These are phyloP conservation scores for Glossophaga mutica DNA, from an alignment of 2,797 vertebrate species.

Conservation along the genomic window DNA sequence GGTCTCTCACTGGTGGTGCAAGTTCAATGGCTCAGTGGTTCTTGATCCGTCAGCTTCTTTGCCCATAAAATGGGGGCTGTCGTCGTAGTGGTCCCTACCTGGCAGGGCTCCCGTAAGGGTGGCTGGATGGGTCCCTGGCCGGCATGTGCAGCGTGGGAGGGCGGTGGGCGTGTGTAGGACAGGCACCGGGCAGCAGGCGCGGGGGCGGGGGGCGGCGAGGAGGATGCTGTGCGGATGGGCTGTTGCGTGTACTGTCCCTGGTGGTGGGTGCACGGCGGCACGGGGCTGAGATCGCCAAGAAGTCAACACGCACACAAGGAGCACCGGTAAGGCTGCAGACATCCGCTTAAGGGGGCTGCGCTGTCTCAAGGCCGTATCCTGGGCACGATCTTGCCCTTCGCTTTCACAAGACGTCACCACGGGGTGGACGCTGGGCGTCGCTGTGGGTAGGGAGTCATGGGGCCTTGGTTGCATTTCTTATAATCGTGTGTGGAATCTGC, in stretches of 20 bases:
- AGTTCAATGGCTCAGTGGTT: rapidly evolving
- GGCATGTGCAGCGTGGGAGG: rapidly evolving
- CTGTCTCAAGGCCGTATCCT: rapidly evolving
- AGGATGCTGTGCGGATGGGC: rapidly evolving
- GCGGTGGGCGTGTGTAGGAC: no score
- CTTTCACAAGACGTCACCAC: neutral
- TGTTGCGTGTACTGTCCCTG: rapidly evolving
- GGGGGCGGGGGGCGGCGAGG: rapidly evolving
- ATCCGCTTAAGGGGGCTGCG: rapidly evolving
- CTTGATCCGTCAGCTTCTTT: no score
- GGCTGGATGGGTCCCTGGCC: neutral
- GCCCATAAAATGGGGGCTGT: neutral
- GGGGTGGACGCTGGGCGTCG: neutral
- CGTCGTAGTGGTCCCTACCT: rapidly evolving
- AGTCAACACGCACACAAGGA: neutral
- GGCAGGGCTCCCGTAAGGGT: neutral
- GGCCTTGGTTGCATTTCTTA: neutral
- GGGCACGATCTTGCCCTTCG: no score
- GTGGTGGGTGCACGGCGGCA: rapidly evolving
- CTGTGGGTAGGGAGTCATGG: neutral
- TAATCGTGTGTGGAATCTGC: neutral
- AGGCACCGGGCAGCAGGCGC: neutral
- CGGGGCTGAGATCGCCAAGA: rapidly evolving
- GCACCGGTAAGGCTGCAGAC: rapidly evolving
- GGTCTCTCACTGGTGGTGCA: no score